A percentile compares a stretch with the other conserved stretches of the same genome.
Conservation (phyloP, 2,797 vertebrate genomes). For the Falco berigora region DNA sequence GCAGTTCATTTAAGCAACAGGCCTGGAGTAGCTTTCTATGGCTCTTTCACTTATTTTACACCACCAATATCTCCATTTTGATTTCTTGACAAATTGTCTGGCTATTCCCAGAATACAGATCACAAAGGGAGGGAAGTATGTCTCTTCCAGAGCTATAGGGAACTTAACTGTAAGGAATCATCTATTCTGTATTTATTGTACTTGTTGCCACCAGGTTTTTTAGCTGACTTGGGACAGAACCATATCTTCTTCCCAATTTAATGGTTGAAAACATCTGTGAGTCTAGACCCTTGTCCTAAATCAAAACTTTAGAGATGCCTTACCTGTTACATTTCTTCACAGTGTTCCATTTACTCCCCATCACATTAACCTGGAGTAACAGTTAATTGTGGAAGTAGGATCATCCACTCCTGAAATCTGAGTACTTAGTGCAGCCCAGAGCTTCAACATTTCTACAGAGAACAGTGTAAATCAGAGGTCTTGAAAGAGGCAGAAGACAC, state of each 20-base stretch:
- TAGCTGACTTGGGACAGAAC: not conserved
- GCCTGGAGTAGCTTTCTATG: not conserved
- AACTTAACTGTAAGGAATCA: not conserved
- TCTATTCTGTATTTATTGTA: not conserved
- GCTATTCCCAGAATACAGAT: constrained; percentile 3
- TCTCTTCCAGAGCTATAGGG: not conserved
- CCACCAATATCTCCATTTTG: not conserved
- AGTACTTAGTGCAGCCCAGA: not conserved
- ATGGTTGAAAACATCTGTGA: not conserved
- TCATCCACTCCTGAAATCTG: not conserved
- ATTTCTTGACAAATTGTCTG: not conserved
- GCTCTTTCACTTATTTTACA: not conserved
- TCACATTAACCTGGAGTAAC: not conserved
- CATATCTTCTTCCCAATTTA: not conserved
- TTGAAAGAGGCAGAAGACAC: not conserved
- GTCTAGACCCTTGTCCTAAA: not conserved
- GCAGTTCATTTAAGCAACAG: not conserved
- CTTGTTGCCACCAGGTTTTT: not conserved
- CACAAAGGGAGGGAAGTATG: not conserved
- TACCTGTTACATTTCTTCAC: not conserved
- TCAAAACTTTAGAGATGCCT: not conserved
- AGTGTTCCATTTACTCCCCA: not conserved
- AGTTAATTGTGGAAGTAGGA: not conserved
- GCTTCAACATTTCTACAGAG: not conserved
- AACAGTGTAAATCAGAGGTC: not conserved